Percentiles rank a stretch among this genome's conserved stretches.
Conservation (phyloP, 2,888 invertebrate genomes). For the Leptinotarsa tumamoca region DNA sequence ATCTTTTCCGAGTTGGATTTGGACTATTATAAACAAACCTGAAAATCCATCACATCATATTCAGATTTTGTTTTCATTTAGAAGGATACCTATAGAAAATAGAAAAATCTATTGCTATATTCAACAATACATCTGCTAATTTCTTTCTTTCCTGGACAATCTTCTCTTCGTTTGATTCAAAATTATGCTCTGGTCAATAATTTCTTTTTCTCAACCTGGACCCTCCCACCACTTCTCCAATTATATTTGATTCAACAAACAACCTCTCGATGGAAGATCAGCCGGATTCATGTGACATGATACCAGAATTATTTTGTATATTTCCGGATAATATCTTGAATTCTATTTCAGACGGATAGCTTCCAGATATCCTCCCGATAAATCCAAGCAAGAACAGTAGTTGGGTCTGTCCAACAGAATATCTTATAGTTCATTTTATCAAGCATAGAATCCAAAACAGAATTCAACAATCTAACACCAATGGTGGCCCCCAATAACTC, state of each 20-base stretch:
- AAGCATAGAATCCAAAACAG: background rate
- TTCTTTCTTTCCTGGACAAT: background rate
- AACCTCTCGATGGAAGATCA: constrained; percentile 3
- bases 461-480: constrained; percentile 6
- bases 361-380: background rate
- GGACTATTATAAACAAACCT: too few species aligned
- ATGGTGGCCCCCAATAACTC: background rate
- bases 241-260: background rate
- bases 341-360: constrained; percentile 4
- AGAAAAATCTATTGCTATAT: too few species aligned
- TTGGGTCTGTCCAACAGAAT: constrained; percentile 6
- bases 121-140: too few species aligned
- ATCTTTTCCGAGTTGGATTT: too few species aligned
- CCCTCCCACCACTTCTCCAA: background rate
- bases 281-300: background rate
- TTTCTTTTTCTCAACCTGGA: background rate
- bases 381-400: constrained; percentile 1
- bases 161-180: background rate
- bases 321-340: background rate
- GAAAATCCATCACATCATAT: too few species aligned
- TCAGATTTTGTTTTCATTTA: too few species aligned
- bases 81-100: too few species aligned
- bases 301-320: background rate
- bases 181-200: background rate
- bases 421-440: background rate